Evolutionary conservation across 2,888 invertebrate genomes (phyloP).

Genomic region (Dichetophora obliterata): DNA sequence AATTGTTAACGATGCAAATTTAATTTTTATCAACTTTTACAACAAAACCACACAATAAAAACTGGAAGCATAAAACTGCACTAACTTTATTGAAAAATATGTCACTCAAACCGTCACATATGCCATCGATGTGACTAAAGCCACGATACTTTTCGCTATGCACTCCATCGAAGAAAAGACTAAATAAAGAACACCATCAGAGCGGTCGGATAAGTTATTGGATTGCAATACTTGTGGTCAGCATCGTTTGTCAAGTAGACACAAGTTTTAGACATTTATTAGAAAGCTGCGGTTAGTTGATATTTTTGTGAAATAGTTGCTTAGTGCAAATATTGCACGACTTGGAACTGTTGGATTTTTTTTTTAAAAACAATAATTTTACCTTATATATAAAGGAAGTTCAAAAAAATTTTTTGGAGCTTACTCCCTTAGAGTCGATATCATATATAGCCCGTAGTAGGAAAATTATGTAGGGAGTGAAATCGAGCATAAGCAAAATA

Average conservation of each 20-base stretch:
- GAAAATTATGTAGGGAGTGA: too few species aligned
- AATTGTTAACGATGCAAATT: too few species aligned
- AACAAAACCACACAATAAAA: too few species aligned
- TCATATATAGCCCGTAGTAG: too few species aligned
- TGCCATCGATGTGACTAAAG: neutral
- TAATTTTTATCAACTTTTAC: neutral
- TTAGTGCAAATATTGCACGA: too few species aligned
- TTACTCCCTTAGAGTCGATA: too few species aligned
- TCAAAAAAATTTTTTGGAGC: too few species aligned
- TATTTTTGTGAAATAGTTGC: too few species aligned
- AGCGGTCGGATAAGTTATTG: neutral
- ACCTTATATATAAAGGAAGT: too few species aligned
- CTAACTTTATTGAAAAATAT: neutral
- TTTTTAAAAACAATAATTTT: too few species aligned
- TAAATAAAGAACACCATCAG: neutral
- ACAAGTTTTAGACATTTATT: constrained; percentile 22
- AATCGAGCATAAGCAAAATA: too few species aligned
- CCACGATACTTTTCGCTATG: neutral
- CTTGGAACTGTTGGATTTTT: too few species aligned
- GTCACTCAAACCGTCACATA: constrained; percentile 3
- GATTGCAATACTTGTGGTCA: neutral
- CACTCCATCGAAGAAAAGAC: neutral
- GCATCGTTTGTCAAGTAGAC: neutral
- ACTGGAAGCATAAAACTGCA: neutral
- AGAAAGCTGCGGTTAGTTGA: neutral